Percentiles rank a stretch among this genome's conserved stretches.
These are phyloP conservation scores for Drosophila acutilabella DNA, from an alignment of 2,888 invertebrate genomes.

Conservation along the genomic window DNA sequence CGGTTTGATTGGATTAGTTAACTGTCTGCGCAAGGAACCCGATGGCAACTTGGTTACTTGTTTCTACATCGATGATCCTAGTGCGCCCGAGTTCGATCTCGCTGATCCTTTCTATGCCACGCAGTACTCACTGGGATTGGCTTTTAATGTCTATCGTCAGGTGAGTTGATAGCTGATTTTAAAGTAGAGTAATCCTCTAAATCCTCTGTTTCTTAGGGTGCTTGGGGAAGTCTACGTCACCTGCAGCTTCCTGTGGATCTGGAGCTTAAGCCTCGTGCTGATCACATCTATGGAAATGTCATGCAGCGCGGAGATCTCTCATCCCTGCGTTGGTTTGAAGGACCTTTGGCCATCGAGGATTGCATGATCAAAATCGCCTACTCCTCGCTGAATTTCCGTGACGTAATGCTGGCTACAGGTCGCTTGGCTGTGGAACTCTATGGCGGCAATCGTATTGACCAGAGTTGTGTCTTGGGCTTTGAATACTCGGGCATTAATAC, in stretches of 20 bases:
- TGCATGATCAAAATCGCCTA: conserved; percentile 86
- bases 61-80: conserved; percentile 88
- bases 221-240: conserved; percentile 94
- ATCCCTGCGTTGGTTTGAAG: conserved; percentile 93
- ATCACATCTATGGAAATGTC: conserved; percentile 92
- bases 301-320: conserved; percentile 93
- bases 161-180: conserved; percentile 63
- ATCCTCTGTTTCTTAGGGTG: conserved; percentile 67
- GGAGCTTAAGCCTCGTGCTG: conserved; percentile 84
- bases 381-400: conserved; percentile 95
- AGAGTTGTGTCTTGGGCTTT: conserved; percentile 89
- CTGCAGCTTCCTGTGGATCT: conserved; percentile 86
- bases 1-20: conserved; percentile 95
- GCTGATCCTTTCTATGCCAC: conserved; percentile 88
- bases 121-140: conserved; percentile 90
- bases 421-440: conserved; percentile 94
- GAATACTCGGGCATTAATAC: conserved; percentile 88
- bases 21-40: conserved; percentile 93
- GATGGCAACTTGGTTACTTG: conserved; percentile 89
- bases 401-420: conserved; percentile 97
- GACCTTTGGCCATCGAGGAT: conserved; percentile 87
- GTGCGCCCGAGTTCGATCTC: conserved; percentile 89
- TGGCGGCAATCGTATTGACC: conserved; percentile 88
- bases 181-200: not conserved
- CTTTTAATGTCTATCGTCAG: conserved; percentile 91